These are phyloP conservation scores for Mustelus asterias DNA, from an alignment of 2,113 vertebrate species.

Conservation along the genomic window DNA sequence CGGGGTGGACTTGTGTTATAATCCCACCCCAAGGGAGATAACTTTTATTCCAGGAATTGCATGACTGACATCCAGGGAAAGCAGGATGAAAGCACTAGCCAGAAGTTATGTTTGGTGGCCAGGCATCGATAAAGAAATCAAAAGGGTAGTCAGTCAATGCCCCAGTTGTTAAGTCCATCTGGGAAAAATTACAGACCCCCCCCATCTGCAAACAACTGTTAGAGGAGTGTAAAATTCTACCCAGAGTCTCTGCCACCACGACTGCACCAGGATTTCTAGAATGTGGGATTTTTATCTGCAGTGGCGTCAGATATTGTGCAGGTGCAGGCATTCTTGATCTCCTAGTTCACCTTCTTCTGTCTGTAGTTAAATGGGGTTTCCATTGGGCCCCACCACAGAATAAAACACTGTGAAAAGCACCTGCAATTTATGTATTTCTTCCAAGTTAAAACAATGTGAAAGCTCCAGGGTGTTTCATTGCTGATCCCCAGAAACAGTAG, in stretches of 20 bases:
- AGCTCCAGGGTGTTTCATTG: background rate
- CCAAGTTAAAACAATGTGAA: background rate
- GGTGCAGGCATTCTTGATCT: background rate
- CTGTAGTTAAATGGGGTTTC: background rate
- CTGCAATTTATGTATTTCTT: background rate
- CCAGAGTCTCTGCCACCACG: background rate
- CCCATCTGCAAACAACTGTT: too few relatives aligned
- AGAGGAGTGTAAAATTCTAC: too few relatives aligned
- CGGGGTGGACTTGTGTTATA: too few relatives aligned
- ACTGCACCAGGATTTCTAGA: background rate
- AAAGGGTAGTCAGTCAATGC: too few relatives aligned
- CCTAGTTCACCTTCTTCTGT: background rate
- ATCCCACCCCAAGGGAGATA: too few relatives aligned
- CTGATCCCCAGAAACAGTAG: background rate
- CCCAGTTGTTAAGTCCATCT: too few relatives aligned
- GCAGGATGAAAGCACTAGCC: too few relatives aligned
- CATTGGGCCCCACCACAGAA: background rate
- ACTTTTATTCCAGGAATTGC: too few relatives aligned
- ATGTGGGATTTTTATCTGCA: background rate
- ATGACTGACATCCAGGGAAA: too few relatives aligned
- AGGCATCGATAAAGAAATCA: too few relatives aligned
- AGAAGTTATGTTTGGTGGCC: too few relatives aligned
- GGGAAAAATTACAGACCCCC: too few relatives aligned
- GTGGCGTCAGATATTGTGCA: background rate
- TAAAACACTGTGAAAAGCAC: background rate